These are phyloP conservation scores for Ctenopoma kingsleyae DNA, from an alignment of 2,797 vertebrate genomes.

Conservation along the genomic window DNA sequence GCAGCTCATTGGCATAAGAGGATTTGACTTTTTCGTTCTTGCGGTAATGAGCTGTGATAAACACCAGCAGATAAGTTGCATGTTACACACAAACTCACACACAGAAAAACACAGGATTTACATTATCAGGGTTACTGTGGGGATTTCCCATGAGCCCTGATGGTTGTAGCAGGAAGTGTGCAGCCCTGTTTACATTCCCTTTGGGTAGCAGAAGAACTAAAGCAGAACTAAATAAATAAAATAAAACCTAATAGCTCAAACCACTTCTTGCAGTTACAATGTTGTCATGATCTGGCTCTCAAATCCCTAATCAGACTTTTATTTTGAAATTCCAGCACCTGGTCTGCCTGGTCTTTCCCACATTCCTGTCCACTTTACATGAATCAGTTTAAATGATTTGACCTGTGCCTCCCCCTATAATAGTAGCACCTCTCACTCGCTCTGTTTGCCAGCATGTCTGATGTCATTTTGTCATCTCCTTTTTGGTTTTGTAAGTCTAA, in stretches of 20 bases:
- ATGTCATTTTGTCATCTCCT: too few relatives aligned
- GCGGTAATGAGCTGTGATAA: slow-evolving; percentile 82
- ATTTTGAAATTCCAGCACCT: too few relatives aligned
- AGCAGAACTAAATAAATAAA: not conserved
- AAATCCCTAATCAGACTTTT: too few relatives aligned
- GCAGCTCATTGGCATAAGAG: slow-evolving; percentile 78
- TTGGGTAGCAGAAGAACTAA: slow-evolving; percentile 4
- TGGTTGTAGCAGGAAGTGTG: slow-evolving; percentile 40
- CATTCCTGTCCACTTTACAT: too few relatives aligned
- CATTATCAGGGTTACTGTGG: slow-evolving; percentile 45
- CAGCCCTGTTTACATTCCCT: slow-evolving; percentile 30
- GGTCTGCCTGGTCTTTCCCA: too few relatives aligned
- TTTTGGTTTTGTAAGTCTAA: too few relatives aligned
- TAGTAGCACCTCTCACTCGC: too few relatives aligned
- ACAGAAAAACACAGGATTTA: slow-evolving; percentile 64
- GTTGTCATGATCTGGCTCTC: not conserved
- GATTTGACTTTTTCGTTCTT: slow-evolving; percentile 77
- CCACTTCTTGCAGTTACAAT: not conserved
- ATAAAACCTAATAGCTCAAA: slow-evolving; percentile 23
- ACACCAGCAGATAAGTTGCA: slow-evolving; percentile 69
- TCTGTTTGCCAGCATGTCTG: too few relatives aligned
- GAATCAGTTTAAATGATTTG: too few relatives aligned
- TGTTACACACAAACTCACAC: slow-evolving; percentile 51
- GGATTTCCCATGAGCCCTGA: slow-evolving; percentile 59
- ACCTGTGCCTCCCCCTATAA: too few relatives aligned